These are phyloP conservation scores for Epinephelus awoara DNA, from an alignment of 2,797 vertebrate species.

Conservation along the genomic window DNA sequence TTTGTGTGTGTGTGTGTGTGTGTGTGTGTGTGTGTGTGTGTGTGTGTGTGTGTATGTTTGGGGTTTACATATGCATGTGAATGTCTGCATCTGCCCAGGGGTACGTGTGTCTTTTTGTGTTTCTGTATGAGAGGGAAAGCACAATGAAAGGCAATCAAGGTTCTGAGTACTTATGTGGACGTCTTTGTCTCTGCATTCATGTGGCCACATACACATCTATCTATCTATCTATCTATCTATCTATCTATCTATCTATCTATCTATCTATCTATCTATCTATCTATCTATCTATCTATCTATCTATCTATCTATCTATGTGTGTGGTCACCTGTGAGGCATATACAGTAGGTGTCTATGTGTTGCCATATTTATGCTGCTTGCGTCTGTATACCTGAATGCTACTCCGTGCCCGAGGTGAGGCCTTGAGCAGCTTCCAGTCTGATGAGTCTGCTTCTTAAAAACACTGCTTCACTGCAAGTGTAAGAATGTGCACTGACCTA, in stretches of 20 bases:
- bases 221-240: no score
- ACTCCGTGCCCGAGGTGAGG: slow-evolving; percentile 58
- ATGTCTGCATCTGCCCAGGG: slow-evolving; percentile 34
- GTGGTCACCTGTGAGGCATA: not conserved
- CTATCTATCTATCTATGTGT: not conserved
- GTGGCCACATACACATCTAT: no score
- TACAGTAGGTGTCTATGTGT: slow-evolving; percentile 16
- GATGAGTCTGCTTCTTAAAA: slow-evolving; percentile 32
- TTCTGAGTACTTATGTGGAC: slow-evolving; percentile 8
- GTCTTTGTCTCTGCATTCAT: slow-evolving; percentile 4
- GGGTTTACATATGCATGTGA: slow-evolving; percentile 45
- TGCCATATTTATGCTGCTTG: slow-evolving; percentile 45
- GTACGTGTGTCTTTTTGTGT: slow-evolving; percentile 22
- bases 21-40: slow-evolving; percentile 25
- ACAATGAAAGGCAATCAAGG: slow-evolving; percentile 17
- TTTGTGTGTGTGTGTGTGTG: slow-evolving; percentile 23
- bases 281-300: no score
- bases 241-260: no score
- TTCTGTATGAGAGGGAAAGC: slow-evolving; percentile 13
- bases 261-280: no score
- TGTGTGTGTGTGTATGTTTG: slow-evolving; percentile 18
- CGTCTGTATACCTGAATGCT: slow-evolving; percentile 38
- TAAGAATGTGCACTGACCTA: slow-evolving; percentile 7
- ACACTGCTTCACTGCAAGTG: not conserved
- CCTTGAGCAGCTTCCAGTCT: slow-evolving; percentile 50